Evolutionary conservation across 2,888 invertebrate genomes (phyloP).

Genomic region (Ectobius pallidus): DNA sequence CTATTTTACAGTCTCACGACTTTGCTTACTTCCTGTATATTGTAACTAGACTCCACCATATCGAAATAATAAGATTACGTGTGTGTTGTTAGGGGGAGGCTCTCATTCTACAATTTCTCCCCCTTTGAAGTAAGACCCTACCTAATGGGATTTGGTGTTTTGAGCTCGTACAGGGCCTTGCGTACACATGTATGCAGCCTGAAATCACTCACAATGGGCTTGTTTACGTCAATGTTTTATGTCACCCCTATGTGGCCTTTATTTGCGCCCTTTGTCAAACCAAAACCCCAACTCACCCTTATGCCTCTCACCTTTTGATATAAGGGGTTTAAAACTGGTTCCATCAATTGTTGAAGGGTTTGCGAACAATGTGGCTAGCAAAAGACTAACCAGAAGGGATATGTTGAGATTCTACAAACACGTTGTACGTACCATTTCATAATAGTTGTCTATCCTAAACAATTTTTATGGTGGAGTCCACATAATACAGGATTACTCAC

Average conservation of each 20-base stretch:
- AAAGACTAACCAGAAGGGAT: slow-evolving; percentile 12
- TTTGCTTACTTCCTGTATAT: neutral
- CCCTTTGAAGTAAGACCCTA: neutral
- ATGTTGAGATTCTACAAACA: too few species aligned
- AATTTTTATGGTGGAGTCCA: too few species aligned
- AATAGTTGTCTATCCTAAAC: too few species aligned
- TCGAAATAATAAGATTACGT: neutral
- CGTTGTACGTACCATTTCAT: too few species aligned
- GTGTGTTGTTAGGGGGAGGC: too few species aligned
- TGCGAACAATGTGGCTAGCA: slow-evolving; percentile 1
- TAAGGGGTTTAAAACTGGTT: slow-evolving; percentile 16
- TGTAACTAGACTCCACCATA: neutral
- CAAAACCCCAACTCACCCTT: neutral
- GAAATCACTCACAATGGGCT: slow-evolving; percentile 13
- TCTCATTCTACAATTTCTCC: neutral
- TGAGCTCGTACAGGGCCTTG: neutral
- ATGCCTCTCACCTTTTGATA: neutral
- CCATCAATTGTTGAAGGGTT: slow-evolving; percentile 1
- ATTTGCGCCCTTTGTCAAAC: neutral
- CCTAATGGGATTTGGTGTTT: slow-evolving; percentile 14
- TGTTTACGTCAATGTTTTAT: slow-evolving; percentile 12
- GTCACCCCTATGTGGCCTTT: neutral
- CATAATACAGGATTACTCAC: too few species aligned
- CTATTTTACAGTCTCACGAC: neutral
- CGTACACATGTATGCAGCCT: slow-evolving; percentile 11